Conservation (phyloP, 2,888 invertebrate species). For the Morpho achilles region DNA sequence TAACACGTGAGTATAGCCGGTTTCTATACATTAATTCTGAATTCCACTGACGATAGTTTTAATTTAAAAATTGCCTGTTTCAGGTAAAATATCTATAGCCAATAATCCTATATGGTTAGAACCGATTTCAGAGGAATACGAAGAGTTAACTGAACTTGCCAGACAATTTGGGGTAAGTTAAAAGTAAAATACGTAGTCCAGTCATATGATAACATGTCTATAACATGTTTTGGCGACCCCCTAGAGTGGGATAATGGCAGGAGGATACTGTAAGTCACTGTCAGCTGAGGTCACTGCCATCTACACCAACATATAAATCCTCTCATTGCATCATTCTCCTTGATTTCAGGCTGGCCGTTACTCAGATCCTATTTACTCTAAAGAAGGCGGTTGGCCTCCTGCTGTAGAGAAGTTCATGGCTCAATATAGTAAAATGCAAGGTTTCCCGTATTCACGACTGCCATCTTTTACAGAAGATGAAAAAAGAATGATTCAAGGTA, state of each 20-base stretch:
- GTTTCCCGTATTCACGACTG: constrained; percentile 53
- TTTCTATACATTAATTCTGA: no score
- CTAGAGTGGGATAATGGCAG: no score
- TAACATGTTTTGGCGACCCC: no score
- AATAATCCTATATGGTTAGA: constrained; percentile 57
- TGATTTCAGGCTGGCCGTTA: constrained; percentile 48
- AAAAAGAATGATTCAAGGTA: constrained; percentile 45
- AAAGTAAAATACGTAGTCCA: no score
- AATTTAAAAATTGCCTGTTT: constrained; percentile 1
- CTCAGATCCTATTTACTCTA: constrained; percentile 58
- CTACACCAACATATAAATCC: no score
- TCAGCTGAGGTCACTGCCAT: no score
- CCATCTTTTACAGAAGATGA: constrained; percentile 55
- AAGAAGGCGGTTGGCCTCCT: constrained; percentile 69
- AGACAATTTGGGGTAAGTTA: constrained; percentile 62
- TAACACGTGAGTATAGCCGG: no score
- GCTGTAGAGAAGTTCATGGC: constrained; percentile 54
- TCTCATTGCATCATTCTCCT: not conserved
- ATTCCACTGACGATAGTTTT: no score
- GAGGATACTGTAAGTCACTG: no score
- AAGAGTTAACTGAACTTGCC: constrained; percentile 66
- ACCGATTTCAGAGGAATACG: constrained; percentile 59
- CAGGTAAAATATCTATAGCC: constrained; percentile 35
- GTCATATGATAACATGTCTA: no score
- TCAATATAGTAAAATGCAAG: constrained; percentile 52